Evolutionary conservation across 2,888 invertebrate species (phyloP).

Genomic region (Lithosia quadra): DNA sequence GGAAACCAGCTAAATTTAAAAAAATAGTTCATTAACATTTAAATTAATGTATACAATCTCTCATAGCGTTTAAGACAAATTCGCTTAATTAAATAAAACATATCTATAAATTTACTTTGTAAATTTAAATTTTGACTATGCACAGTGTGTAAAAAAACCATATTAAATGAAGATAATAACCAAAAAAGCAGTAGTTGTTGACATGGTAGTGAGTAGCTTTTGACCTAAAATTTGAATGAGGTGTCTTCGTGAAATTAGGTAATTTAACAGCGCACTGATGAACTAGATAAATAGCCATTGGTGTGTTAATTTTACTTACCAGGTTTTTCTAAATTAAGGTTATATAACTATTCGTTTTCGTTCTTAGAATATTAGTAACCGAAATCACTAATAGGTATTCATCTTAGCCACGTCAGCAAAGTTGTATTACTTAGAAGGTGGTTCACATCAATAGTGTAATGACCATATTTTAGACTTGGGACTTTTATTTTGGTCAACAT

Average conservation of each 20-base stretch:
- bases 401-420: background rate
- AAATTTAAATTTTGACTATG: background rate
- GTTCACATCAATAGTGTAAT: background rate
- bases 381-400: too few species aligned
- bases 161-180: background rate
- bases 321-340: too few species aligned
- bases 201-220: background rate
- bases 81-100: conserved; percentile 1
- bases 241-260: too few species aligned
- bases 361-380: too few species aligned
- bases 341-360: too few species aligned
- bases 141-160: background rate
- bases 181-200: background rate
- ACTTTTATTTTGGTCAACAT: too few species aligned
- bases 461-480: background rate
- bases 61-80: background rate
- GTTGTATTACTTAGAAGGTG: too few species aligned
- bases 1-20: background rate
- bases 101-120: background rate
- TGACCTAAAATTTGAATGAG: too few species aligned
- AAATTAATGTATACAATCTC: background rate
- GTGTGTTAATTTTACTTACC: too few species aligned
- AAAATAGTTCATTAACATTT: background rate
- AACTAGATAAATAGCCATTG: too few species aligned
- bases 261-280: too few species aligned